A percentile compares a stretch with the other conserved stretches of the same genome.
Conservation (phyloP, 2,797 vertebrate species). For the Poeciliopsis paucimaculata region DNA sequence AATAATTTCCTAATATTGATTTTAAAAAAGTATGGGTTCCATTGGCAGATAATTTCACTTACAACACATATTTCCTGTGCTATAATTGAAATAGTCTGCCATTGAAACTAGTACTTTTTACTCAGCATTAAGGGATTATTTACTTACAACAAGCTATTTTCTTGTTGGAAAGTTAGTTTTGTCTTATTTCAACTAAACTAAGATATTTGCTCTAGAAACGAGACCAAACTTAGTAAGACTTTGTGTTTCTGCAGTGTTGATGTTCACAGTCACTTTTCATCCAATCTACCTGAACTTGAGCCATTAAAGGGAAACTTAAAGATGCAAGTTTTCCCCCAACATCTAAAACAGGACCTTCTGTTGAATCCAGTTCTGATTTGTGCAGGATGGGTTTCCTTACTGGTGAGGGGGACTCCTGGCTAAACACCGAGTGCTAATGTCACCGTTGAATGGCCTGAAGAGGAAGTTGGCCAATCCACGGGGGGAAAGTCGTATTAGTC, state of each 20-base stretch:
- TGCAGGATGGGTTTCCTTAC: slow-evolving; percentile 52
- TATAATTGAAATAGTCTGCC: too few species aligned
- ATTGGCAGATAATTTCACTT: too few species aligned
- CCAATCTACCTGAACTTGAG: neutral
- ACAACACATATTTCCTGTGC: too few species aligned
- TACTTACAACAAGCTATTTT: too few species aligned
- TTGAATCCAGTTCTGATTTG: slow-evolving; percentile 57
- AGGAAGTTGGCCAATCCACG: slow-evolving; percentile 56
- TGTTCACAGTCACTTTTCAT: neutral
- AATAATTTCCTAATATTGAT: too few species aligned
- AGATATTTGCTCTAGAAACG: too few species aligned
- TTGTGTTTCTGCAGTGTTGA: neutral
- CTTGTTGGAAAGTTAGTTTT: too few species aligned
- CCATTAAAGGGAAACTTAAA: slow-evolving; percentile 10
- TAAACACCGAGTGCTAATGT: slow-evolving; percentile 34
- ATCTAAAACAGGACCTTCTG: slow-evolving; percentile 62
- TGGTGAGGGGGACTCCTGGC: slow-evolving; percentile 25
- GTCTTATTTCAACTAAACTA: too few species aligned
- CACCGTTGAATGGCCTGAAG: slow-evolving; percentile 34
- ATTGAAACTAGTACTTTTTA: too few species aligned
- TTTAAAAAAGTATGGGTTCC: too few species aligned
- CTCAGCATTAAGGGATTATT: too few species aligned
- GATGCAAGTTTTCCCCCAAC: slow-evolving; percentile 49
- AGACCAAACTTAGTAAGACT: too few species aligned
- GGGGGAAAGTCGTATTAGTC: slow-evolving; percentile 65